A percentile compares a stretch with the other conserved stretches of the same genome.
phyloP scores from a whole-genome alignment of 2,797 vertebrate genomes.

The Acrocephalus scirpaceus region DNA sequence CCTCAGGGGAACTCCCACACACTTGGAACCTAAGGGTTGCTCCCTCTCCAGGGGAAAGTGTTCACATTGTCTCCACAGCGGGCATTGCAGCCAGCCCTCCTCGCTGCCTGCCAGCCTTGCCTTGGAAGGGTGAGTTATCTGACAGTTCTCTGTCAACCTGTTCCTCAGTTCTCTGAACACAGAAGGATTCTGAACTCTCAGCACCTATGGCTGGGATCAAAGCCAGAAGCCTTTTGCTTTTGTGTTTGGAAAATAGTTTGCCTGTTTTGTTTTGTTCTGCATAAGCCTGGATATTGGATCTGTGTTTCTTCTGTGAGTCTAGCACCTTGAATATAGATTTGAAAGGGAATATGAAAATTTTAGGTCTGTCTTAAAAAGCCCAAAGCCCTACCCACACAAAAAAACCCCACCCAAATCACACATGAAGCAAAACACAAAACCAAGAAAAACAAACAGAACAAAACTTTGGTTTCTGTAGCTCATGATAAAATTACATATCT shows the following conservation, averaged over 20 bases:
- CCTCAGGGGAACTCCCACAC: too few species aligned
- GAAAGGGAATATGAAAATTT: not conserved
- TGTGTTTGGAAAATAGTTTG: not conserved
- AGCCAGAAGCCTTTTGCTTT: not conserved
- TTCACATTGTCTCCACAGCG: not conserved
- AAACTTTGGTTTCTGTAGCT: not conserved
- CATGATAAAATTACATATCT: not conserved
- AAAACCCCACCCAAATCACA: accelerated
- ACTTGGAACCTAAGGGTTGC: too few species aligned
- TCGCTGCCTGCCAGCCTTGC: not conserved
- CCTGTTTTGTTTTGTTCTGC: not conserved
- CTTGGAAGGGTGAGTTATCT: accelerated
- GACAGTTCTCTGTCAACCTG: accelerated
- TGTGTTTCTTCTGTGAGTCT: not conserved
- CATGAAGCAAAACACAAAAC: not conserved
- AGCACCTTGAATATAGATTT: not conserved
- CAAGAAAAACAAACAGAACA: accelerated
- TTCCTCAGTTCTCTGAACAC: not conserved
- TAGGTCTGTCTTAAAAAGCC: not conserved
- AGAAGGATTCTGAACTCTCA: not conserved
- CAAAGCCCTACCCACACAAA: not conserved
- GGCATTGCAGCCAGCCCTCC: accelerated
- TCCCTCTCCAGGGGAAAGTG: too few species aligned
- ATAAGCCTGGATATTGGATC: not conserved
- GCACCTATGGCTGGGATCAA: not conserved